phyloP scores from a whole-genome alignment of 2,797 vertebrate species.

The Chaetodon trifasciatus region DNA sequence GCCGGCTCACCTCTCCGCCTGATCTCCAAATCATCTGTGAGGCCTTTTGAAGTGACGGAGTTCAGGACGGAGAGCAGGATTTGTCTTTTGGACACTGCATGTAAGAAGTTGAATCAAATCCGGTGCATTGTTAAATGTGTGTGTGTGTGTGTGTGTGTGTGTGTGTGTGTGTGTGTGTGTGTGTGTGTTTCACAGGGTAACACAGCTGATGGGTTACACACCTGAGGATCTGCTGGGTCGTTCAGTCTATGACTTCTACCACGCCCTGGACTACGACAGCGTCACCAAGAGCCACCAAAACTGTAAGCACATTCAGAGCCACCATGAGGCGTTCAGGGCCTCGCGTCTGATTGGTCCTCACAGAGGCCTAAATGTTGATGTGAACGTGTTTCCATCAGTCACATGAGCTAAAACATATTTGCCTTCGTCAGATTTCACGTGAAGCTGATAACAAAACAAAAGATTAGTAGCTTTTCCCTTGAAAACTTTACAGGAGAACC shows the following conservation, averaged over 20 bases:
- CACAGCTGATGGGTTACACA: conserved; percentile 94
- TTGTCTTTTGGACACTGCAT: background rate
- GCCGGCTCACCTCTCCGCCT: conserved; percentile 12
- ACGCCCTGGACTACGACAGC: conserved; percentile 93
- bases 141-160: conserved; percentile 36
- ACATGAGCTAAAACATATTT: too few relatives aligned
- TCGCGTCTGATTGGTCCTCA: too few relatives aligned
- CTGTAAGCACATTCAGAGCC: conserved; percentile 85
- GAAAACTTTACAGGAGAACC: too few relatives aligned
- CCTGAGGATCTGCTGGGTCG: conserved; percentile 96
- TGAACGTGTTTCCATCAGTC: too few relatives aligned
- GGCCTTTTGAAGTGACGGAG: conserved; percentile 53
- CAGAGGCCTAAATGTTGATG: too few relatives aligned
- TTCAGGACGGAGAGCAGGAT: background rate
- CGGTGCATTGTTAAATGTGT: background rate
- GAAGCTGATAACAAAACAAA: too few relatives aligned
- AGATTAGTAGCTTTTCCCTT: too few relatives aligned
- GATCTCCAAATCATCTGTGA: conserved; percentile 47
- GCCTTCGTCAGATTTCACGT: too few relatives aligned
- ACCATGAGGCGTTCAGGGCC: background rate
- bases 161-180: conserved; percentile 22
- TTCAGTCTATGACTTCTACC: conserved; percentile 95
- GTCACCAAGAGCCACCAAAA: conserved; percentile 98
- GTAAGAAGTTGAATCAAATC: background rate
- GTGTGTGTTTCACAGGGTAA: conserved; percentile 86